A percentile compares a stretch with the other conserved stretches of the same genome.
phyloP scores from a whole-genome alignment of 2,113 vertebrate species.

The Lepisosteus osseus region DNA sequence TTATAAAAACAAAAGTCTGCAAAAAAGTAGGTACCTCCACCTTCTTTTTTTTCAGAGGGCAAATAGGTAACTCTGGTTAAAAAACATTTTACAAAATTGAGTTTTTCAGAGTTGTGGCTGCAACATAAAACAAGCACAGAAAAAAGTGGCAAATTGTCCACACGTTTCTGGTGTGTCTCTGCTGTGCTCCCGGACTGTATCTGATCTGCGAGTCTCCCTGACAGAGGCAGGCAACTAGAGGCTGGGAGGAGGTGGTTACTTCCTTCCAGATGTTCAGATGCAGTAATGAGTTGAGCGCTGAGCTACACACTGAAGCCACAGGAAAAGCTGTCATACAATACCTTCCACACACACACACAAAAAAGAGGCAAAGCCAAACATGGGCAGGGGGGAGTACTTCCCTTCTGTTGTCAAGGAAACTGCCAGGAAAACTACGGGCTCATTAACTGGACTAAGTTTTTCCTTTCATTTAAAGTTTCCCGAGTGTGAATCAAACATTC shows the following conservation, averaged over 20 bases:
- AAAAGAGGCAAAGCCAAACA: conserved; percentile 68
- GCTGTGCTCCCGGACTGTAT: neutral
- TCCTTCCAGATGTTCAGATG: conserved; percentile 55
- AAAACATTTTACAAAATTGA: too few relatives aligned
- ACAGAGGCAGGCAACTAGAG: neutral
- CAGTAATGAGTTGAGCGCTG: conserved; percentile 50
- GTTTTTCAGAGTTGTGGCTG: too few relatives aligned
- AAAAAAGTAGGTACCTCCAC: too few relatives aligned
- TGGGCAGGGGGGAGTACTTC: conserved; percentile 52
- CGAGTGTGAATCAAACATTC: too few relatives aligned
- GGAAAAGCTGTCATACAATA: conserved; percentile 65
- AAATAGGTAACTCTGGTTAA: too few relatives aligned
- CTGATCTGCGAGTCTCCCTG: neutral
- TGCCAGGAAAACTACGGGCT: conserved; percentile 41
- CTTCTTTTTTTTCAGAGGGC: too few relatives aligned
- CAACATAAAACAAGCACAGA: too few relatives aligned
- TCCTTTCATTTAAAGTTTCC: conserved; percentile 40
- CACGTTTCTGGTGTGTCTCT: neutral
- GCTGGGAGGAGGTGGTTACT: conserved; percentile 58
- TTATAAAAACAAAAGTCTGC: too few relatives aligned
- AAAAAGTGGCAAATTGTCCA: neutral
- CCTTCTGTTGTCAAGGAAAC: conserved; percentile 61
- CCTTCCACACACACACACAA: conserved; percentile 40
- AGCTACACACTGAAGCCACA: conserved; percentile 53
- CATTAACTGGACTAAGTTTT: conserved; percentile 50